Base-by-base conservation (phyloP, 2,797 vertebrate species). In the Morus bassanus region DNA sequence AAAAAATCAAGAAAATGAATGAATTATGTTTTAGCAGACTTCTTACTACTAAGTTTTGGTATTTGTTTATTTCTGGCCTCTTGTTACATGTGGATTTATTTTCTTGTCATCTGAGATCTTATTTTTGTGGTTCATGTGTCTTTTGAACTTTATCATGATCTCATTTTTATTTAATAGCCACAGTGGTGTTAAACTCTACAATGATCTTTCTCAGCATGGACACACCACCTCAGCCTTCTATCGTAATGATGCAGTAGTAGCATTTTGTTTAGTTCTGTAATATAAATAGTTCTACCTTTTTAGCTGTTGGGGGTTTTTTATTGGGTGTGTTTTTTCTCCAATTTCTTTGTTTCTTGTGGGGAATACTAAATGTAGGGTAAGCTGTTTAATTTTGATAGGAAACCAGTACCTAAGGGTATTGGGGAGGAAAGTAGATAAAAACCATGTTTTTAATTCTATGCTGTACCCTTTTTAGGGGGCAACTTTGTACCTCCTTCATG, bases 281-380 rank as follows among this genome's bases (percentile, higher is more conserved):
- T 51, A 69, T 31, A 41, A 9, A 35, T 53, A 59, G 10, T 54
- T 57, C 14, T 73, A 4, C 30, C 5, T n/a, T 69, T 53, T 81
- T 54, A 57, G 21, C 45, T 70, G 31, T 43, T 8, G 12, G 5
- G 1, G 6, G 1, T 11, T 50, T 63, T 16, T 48, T 43, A 5
- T 6, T 43, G 28, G 2, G 0, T 2, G n/a, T 31, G 13, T 25
- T 13, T 23, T 19, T 19, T 17, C 7, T 69, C 7, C 21, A 41
- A 1, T 88, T 82, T 63, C 11, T 50, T 90, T 85, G 14, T 79
- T 85, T 46, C 14, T 85, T 69, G 5, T 48, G 22, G 22, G 23
- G 31, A 56, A 11, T 67, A 16, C 23, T 54, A n/a, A 80, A 50
- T 72, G 13, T 54, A 57, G 35, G 12, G 3, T 27, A 46, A 57